Evolutionary conservation across 2,797 vertebrate species (phyloP).

Genomic region (Chaetodon trifasciatus): DNA sequence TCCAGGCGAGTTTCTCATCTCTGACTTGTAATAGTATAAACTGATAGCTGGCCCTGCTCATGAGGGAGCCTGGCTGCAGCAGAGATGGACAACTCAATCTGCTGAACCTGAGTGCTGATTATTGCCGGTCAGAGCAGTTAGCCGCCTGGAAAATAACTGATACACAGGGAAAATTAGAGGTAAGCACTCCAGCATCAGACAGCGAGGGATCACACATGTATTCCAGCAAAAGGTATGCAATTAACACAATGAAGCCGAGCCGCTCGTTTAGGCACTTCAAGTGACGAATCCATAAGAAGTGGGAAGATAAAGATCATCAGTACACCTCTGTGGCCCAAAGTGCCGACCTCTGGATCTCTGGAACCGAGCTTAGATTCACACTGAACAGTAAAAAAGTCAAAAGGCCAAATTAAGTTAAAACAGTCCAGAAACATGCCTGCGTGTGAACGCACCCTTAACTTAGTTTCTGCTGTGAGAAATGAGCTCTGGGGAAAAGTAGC

Average conservation of each 20-base stretch:
- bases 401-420: not conserved
- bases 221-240: not conserved
- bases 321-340: not conserved
- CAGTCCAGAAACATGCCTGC: too few species aligned
- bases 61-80: slow-evolving; percentile 24
- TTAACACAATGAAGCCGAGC: not conserved
- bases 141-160: slow-evolving; percentile 15
- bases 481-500: too few species aligned
- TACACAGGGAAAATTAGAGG: not conserved
- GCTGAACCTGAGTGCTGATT: not conserved
- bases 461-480: not conserved
- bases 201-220: not conserved
- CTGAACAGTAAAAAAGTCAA: not conserved
- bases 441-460: not conserved
- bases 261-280: not conserved
- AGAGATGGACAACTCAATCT: slow-evolving; percentile 40
- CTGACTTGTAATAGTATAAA: slow-evolving; percentile 20
- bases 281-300: not conserved
- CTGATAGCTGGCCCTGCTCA: slow-evolving; percentile 8
- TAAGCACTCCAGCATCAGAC: not conserved
- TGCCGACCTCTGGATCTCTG: not conserved
- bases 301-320: not conserved
- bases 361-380: not conserved
- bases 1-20: slow-evolving; percentile 13
- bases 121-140: slow-evolving; percentile 10